A percentile compares a stretch with the other conserved stretches of the same genome.
Conservation (phyloP, 2,113 vertebrate genomes). For the Proteles cristata region DNA sequence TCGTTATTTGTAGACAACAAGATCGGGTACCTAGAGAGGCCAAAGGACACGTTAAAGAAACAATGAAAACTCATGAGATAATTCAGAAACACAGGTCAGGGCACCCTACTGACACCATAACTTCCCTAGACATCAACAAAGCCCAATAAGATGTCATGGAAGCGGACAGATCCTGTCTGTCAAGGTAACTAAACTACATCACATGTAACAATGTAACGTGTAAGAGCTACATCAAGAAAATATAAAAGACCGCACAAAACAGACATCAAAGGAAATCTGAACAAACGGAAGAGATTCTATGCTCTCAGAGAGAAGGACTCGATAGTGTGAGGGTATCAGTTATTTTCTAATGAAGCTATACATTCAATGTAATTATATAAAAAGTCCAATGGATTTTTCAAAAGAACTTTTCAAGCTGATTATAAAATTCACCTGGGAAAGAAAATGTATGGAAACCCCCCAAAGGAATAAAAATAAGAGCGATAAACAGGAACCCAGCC, state of each 20-base stretch:
- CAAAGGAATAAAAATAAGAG: not conserved
- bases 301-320: not conserved
- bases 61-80: not conserved
- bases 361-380: not conserved
- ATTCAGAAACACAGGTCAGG: not conserved
- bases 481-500: not conserved
- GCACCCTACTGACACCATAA: accelerated
- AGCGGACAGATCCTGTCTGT: not conserved
- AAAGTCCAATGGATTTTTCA: not conserved
- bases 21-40: not conserved
- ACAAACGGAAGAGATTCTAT: not conserved
- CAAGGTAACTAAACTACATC: not conserved
- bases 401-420: not conserved
- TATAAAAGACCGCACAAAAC: not conserved
- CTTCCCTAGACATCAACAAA: not conserved
- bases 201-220: too few relatives aligned
- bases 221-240: not conserved
- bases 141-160: not conserved
- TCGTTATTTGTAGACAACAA: not conserved
- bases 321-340: not conserved
- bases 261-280: not conserved
- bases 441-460: not conserved
- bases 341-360: not conserved
- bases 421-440: not conserved
- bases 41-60: not conserved